Base-by-base conservation (phyloP, 1,140 invertebrate species). In the Lethrus apterus region DNA sequence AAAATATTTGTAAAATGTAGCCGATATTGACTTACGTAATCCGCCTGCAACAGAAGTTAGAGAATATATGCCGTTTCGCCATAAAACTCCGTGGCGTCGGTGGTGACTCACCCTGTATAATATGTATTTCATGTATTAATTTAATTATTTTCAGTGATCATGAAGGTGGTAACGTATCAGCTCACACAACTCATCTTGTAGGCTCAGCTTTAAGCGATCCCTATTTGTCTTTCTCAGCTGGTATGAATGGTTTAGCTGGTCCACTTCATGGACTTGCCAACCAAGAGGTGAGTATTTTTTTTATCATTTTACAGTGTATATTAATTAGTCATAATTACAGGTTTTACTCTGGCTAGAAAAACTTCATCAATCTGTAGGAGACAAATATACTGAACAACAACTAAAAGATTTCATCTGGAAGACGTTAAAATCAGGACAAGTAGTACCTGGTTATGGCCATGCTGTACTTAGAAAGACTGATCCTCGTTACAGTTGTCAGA, bases 381-480 rank as follows among this genome's bases (percentile, higher is more conserved):
- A 82, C 11, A 77, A 78, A 51, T 77, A 81, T 2, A 79, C 78
- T 26, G 85, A 90, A 59, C 80, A 89, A 0, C 74, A 89, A 50
- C 67, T 93, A 33, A 84, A 85, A 61, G 83, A 91, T 7, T 93
- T 87, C 67, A 84, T 93, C 23, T 90, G 89, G 86, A 91, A 93
- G 63, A 94, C 91, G 0, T 73, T 98, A 9, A 95, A 96, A 70
- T 84, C 85, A 32, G 93, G 94, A 54, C 64, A 68, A 55, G 65
- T 66, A 15, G 89, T 98, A 18, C 94, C 94, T 42, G 94, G 94
- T 17, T 98, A 96, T 64, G 94, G 94, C 5, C 94, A 98, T 66
- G 94, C 94, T 58, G 94, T 98, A 2, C 77, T 98, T 10, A 81
- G 94, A 45, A 95, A 96, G 71, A 98, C 94, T 51, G 93, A 98